These are phyloP conservation scores for Aegotheles bennettii DNA, from an alignment of 2,113 vertebrate genomes.

Conservation along the genomic window DNA sequence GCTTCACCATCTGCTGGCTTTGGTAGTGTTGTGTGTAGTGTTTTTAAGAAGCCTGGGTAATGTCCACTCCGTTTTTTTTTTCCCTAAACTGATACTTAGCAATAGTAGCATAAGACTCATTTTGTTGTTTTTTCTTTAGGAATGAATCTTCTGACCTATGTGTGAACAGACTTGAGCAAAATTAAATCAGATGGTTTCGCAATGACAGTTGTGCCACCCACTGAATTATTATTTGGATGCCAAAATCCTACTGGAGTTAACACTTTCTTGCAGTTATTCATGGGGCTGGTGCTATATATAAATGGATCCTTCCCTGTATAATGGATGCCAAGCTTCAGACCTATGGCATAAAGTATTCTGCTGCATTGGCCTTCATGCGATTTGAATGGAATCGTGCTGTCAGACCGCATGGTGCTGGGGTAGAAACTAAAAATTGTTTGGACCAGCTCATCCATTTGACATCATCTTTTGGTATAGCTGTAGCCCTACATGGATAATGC, in stretches of 20 bases:
- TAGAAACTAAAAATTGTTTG: constrained; percentile 45
- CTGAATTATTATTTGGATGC: constrained; percentile 68
- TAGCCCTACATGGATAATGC: constrained; percentile 1
- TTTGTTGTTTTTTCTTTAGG: constrained; percentile 68
- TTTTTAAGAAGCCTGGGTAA: neutral
- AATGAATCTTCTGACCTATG: constrained; percentile 66
- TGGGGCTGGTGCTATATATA: constrained; percentile 59
- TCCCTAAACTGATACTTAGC: constrained; percentile 41
- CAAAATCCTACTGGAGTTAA: constrained; percentile 65
- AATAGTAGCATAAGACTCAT: constrained; percentile 60
- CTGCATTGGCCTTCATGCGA: constrained; percentile 35
- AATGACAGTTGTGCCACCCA: constrained; percentile 63
- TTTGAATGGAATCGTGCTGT: constrained; percentile 44
- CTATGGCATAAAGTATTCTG: constrained; percentile 57
- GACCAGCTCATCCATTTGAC: constrained; percentile 41
- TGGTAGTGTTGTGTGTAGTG: neutral
- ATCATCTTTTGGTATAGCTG: neutral
- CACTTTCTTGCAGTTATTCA: constrained; percentile 58
- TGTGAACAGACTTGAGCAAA: constrained; percentile 65
- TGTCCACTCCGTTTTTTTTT: constrained; percentile 7
- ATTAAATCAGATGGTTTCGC: constrained; percentile 69
- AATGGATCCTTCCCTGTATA: constrained; percentile 58
- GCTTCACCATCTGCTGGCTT: constrained; percentile 11
- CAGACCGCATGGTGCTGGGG: constrained; percentile 48
- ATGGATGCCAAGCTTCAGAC: constrained; percentile 65